These are phyloP conservation scores for Doryteuthis pealeii DNA, from an alignment of 1,140 invertebrate genomes.

Conservation along the genomic window DNA sequence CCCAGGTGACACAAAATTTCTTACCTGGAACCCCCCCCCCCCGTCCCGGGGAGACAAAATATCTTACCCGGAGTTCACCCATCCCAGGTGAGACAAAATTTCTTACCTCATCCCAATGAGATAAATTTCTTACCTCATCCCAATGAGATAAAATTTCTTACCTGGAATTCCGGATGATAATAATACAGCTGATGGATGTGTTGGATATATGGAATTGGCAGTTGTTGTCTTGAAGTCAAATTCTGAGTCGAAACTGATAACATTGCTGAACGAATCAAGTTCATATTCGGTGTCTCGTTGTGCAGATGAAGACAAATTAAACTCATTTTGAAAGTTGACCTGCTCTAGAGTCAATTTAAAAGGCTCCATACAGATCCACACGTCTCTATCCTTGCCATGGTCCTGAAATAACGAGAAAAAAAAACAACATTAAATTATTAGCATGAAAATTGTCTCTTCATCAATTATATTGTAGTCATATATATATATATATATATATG, in stretches of 20 bases:
- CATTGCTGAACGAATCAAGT: conserved; percentile 47
- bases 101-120: no score
- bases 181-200: conserved; percentile 13
- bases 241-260: conserved; percentile 45
- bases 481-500: no score
- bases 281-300: conserved; percentile 19
- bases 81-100: no score
- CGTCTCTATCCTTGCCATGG: neutral
- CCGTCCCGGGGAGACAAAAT: no score
- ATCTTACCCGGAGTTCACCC: no score
- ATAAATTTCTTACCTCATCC: no score
- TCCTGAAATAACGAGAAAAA: conserved; percentile 7
- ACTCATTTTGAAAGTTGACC: conserved; percentile 45
- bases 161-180: conserved; percentile 16
- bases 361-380: conserved; percentile 47
- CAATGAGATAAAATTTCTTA: conserved; percentile 17
- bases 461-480: no score
- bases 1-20: no score
- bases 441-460: no score
- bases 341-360: conserved; percentile 53
- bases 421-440: neutral
- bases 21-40: no score
- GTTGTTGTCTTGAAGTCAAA: conserved; percentile 14
- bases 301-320: neutral
- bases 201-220: neutral